These are phyloP conservation scores for Scolanthus callimorphus DNA, from an alignment of 92 coral and sea anemone genomes.

Conservation along the genomic window DNA sequence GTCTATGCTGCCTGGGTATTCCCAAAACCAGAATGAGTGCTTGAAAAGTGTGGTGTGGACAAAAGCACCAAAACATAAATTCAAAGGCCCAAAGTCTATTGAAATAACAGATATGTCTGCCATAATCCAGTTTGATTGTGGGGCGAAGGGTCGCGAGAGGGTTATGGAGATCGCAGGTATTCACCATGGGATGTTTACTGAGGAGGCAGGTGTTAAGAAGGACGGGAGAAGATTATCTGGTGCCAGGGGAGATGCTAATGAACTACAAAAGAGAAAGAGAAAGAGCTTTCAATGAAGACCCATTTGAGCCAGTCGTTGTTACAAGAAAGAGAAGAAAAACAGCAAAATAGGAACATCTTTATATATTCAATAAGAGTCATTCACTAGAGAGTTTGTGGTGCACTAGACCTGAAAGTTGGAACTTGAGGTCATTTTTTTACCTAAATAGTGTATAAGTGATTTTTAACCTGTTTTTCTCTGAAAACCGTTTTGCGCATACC, in stretches of 20 bases:
- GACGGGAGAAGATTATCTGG: not conserved
- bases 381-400: too few relatives aligned
- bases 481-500: too few relatives aligned
- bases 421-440: too few relatives aligned
- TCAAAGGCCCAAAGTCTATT: constrained; percentile 9
- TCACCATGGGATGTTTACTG: not conserved
- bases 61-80: constrained; percentile 23
- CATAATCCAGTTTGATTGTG: constrained; percentile 12
- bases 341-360: too few relatives aligned
- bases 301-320: too few relatives aligned
- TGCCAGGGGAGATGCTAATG: not conserved
- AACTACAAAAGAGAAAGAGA: not conserved
- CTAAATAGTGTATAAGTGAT: too few relatives aligned
- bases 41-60: constrained; percentile 22
- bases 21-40: constrained; percentile 20
- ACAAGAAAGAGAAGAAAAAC: too few relatives aligned
- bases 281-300: too few relatives aligned
- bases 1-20: too few relatives aligned
- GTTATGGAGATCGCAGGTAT: constrained; percentile 17
- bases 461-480: too few relatives aligned
- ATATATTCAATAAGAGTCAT: too few relatives aligned
- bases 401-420: too few relatives aligned
- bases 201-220: not conserved
- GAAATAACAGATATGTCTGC: constrained; percentile 18
- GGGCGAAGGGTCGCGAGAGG: constrained; percentile 8